Evolutionary conservation across 2,797 vertebrate species (phyloP).

Genomic region (Anguilla obscura): DNA sequence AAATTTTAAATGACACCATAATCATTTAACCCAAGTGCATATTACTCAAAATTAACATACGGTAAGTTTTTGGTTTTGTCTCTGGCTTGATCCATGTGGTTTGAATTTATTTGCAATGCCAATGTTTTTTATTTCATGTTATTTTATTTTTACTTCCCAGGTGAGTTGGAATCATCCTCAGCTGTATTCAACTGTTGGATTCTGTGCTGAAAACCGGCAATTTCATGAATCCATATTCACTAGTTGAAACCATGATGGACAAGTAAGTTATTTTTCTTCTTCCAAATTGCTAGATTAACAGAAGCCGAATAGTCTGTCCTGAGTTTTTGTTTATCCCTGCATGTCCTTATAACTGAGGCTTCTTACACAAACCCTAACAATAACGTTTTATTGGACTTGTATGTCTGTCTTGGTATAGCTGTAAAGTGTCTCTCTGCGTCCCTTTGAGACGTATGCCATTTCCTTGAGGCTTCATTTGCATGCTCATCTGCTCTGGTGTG

Average conservation of each 20-base stretch:
- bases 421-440: constrained; percentile 59
- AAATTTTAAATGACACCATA: neutral
- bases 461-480: constrained; percentile 71
- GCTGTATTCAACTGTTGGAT: constrained; percentile 36
- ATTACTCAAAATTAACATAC: neutral
- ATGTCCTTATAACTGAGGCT: neutral
- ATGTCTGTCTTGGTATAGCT: constrained; percentile 10
- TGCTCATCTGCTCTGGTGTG: constrained; percentile 63
- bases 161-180: constrained; percentile 34
- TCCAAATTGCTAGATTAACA: neutral
- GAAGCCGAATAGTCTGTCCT: neutral
- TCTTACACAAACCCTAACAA: neutral
- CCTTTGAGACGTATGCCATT: constrained; percentile 64
- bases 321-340: neutral
- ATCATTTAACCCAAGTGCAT: neutral
- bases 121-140: constrained; percentile 10
- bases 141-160: constrained; percentile 49
- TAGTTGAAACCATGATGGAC: constrained; percentile 74
- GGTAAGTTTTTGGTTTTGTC: neutral
- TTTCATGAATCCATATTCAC: constrained; percentile 76
- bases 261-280: constrained; percentile 69
- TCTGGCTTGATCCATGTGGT: neutral
- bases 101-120: neutral
- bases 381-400: neutral
- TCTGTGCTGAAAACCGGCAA: constrained; percentile 55